Percentiles rank a stretch among this genome's conserved stretches.
Evolutionary conservation across 2,888 invertebrate species (phyloP).

Genomic region (Glyphotaelius pellucidus): DNA sequence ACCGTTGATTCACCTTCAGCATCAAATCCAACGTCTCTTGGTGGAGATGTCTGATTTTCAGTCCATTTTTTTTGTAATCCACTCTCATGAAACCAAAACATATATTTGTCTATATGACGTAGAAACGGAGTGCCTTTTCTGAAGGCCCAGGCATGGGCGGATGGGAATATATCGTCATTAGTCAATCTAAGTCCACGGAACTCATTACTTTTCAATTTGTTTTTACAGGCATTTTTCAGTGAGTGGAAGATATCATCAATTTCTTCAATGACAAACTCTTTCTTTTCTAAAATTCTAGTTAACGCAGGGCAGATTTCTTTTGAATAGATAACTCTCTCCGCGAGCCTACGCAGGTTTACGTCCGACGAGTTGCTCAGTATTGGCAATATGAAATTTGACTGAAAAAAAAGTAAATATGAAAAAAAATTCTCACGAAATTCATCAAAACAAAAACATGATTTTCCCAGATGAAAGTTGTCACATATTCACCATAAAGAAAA

Average conservation of each 20-base stretch:
- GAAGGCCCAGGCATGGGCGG: constrained; percentile 62
- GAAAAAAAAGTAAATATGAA: background rate
- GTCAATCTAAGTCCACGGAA: constrained; percentile 42
- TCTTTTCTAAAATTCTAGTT: background rate
- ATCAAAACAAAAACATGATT: no score
- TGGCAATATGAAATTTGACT: background rate
- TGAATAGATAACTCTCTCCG: background rate
- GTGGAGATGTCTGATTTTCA: background rate
- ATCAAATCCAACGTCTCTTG: background rate
- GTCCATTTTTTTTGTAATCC: constrained; percentile 58
- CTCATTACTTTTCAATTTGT: background rate
- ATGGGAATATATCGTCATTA: constrained; percentile 57
- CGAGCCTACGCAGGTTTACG: background rate
- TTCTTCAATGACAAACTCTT: background rate
- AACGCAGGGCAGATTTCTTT: background rate
- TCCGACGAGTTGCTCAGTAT: background rate
- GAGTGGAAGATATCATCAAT: background rate
- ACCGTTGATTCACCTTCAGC: background rate
- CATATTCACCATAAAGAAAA: no score
- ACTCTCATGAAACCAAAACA: constrained; percentile 48
- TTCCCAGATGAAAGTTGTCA: background rate
- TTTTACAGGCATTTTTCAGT: background rate
- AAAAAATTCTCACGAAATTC: no score
- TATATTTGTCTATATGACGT: constrained; percentile 49
- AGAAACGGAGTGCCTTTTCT: constrained; percentile 58